Conservation (phyloP, 1,140 invertebrate species). For the Zeugodacus cucurbitae region DNA sequence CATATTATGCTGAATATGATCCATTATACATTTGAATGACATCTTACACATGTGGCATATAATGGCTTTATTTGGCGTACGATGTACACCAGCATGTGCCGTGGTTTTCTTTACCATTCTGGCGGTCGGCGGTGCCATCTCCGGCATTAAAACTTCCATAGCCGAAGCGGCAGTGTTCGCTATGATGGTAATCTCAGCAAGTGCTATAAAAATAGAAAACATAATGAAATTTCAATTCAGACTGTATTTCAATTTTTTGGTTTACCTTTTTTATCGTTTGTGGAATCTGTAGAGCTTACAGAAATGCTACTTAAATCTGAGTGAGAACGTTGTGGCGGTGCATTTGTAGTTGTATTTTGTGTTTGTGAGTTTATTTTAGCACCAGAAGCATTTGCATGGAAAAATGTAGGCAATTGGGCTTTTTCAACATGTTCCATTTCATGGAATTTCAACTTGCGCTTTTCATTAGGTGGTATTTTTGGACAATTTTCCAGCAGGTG, state of each 20-base stretch:
- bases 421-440: slow-evolving; percentile 59
- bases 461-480: slow-evolving; percentile 58
- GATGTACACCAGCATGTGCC: slow-evolving; percentile 55
- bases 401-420: slow-evolving; percentile 52
- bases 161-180: neutral
- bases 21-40: slow-evolving; percentile 58
- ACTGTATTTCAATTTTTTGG: neutral
- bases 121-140: slow-evolving; percentile 49
- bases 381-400: neutral
- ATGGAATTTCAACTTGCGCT: slow-evolving; percentile 57
- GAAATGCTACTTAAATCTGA: neutral
- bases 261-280: slow-evolving; percentile 36
- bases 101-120: slow-evolving; percentile 49
- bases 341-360: neutral
- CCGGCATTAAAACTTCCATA: neutral
- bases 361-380: neutral
- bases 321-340: neutral
- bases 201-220: neutral
- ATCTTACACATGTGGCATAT: slow-evolving; percentile 57
- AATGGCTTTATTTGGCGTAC: slow-evolving; percentile 57
- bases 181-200: slow-evolving; percentile 44
- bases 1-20: slow-evolving; percentile 57
- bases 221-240: neutral
- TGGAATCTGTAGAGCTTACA: slow-evolving; percentile 27
- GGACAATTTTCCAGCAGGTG: slow-evolving; percentile 59